Base-by-base conservation (phyloP, 2,797 vertebrate genomes). In the Intellagama lesueurii region DNA sequence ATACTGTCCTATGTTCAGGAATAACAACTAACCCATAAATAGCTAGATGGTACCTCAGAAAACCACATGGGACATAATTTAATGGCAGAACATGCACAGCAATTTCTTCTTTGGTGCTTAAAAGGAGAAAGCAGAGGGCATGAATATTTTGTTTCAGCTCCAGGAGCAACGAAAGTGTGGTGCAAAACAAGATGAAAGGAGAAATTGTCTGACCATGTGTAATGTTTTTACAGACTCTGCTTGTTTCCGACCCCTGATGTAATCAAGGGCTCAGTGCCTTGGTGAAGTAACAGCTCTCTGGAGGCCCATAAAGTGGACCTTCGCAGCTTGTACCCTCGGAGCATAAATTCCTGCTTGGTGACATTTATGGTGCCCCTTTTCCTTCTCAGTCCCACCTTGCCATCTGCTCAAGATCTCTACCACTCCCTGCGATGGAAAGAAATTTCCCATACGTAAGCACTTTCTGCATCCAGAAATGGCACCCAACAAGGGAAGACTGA, bases 351-450 rank as follows among this genome's bases (percentile, higher is more conserved):
- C 91, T 92, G 81, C 73, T 92, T 88, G 91, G 90, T 94, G 95
- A 92, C 91, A 92, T 94, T 92, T 94, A 91, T 94, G 92, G 89
- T 91, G 93, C 93, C 90, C 88, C 88, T 91, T 93, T 66, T 7
- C 0, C 1, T 86, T 91, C 16, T 1, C 0, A 5, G 84, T 93
- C 89, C 94, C 94, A 91, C 92, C 83, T 75, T 0, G 0, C 91
- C 95, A 93, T 94, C 94, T 95, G 95, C 91, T 94, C 89, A 91
- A 90, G 89, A 86, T 94, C 93, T 92, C 91, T 87, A 75, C 92
- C 94, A 92, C 92, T 91, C 93, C 90, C 84, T 80, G 92, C 86
- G 26, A 91, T 95, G 95, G 93, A 95, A 93, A 92, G 91, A 49
- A 93, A 91, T 90, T 94, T 94, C 92, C 84, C 92, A 92, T 60